Conservation (phyloP, 1,140 invertebrate species). For the Camponotus floridanus region DNA sequence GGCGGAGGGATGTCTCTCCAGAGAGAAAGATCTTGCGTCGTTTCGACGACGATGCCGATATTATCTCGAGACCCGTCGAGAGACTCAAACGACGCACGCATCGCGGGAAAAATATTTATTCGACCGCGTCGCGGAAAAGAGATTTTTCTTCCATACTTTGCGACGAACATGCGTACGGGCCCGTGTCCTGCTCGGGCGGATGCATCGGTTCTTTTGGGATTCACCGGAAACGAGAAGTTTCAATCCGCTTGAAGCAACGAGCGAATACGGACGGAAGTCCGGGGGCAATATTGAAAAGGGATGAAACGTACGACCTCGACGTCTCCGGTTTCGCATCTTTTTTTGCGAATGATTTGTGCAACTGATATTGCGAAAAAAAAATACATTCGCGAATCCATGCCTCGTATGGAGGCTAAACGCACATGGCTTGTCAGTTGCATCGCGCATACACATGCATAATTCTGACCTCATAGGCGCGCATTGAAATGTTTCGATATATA, state of each 20-base stretch:
- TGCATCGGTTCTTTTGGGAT: slow-evolving; percentile 36
- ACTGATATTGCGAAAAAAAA: slow-evolving; percentile 16
- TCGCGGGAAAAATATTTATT: slow-evolving; percentile 65
- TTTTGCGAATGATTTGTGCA: slow-evolving; percentile 20
- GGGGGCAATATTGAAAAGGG: background rate
- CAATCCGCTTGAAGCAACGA: slow-evolving; percentile 40
- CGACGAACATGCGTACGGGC: background rate
- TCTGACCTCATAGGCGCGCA: background rate
- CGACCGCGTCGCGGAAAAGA: slow-evolving; percentile 40
- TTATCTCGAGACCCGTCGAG: slow-evolving; percentile 42
- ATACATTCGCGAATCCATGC: background rate
- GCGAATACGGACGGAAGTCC: slow-evolving; percentile 11
- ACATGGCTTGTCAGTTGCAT: background rate
- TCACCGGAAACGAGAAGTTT: slow-evolving; percentile 43
- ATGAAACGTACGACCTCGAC: background rate
- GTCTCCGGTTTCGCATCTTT: slow-evolving; percentile 15
- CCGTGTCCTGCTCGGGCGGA: background rate
- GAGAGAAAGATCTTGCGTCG: slow-evolving; percentile 7
- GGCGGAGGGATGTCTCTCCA: slow-evolving; percentile 16
- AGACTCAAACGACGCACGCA: slow-evolving; percentile 23
- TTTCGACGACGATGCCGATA: slow-evolving; percentile 39
- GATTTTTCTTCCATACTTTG: background rate
- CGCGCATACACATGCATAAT: background rate
- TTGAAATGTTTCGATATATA: too few relatives aligned
- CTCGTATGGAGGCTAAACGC: background rate